These are phyloP conservation scores for Phytoseiulus persimilis DNA, from an alignment of 2,888 invertebrate species.

Conservation along the genomic window DNA sequence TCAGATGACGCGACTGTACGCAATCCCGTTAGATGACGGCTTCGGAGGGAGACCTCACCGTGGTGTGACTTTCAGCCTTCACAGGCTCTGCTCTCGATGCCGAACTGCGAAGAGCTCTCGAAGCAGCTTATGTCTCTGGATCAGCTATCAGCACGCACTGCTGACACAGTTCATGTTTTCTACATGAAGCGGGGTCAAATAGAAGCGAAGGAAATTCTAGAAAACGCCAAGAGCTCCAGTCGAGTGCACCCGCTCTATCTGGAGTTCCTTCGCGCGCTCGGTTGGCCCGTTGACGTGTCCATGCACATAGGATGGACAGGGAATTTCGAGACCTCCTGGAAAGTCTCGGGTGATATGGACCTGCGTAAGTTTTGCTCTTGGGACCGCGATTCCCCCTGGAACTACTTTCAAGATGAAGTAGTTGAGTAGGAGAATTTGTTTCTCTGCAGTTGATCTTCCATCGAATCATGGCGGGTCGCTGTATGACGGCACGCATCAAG, in stretches of 20 bases:
- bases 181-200: constrained; percentile 81
- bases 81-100: constrained; percentile 63
- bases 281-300: constrained; percentile 74
- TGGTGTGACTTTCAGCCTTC: constrained; percentile 47
- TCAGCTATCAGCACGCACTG: constrained; percentile 72
- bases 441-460: constrained; percentile 43
- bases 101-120: constrained; percentile 61
- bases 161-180: constrained; percentile 86
- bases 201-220: constrained; percentile 66
- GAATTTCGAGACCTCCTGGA: constrained; percentile 76
- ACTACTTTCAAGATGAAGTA: too few relatives aligned
- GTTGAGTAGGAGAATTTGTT: not conserved
- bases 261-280: constrained; percentile 63
- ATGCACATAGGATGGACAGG: constrained; percentile 93
- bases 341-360: constrained; percentile 49
- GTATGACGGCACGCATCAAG: constrained; percentile 74
- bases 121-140: constrained; percentile 73
- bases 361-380: not conserved
- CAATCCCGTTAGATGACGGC: constrained; percentile 39
- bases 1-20: too few relatives aligned
- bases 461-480: constrained; percentile 59
- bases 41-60: constrained; percentile 48
- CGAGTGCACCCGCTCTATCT: constrained; percentile 55
- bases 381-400: too few relatives aligned
- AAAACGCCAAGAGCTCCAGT: constrained; percentile 60